These are phyloP conservation scores for Abrostola triplasia DNA, from an alignment of 2,888 invertebrate genomes.

Conservation along the genomic window DNA sequence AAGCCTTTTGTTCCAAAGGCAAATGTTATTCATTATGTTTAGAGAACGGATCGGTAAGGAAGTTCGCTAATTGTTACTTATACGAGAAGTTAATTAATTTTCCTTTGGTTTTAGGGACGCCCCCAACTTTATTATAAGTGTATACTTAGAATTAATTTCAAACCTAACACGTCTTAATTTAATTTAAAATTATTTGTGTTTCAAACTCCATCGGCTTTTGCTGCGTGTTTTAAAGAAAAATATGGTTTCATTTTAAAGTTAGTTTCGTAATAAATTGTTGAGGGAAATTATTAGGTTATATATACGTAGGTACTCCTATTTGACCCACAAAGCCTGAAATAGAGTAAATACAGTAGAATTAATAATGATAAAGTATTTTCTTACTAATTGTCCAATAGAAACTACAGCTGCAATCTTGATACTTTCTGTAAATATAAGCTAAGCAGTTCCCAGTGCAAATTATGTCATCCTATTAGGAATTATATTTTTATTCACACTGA, in stretches of 20 bases:
- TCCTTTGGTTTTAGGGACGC: conserved; percentile 49
- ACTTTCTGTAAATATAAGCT: background rate
- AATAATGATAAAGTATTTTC: too few species aligned
- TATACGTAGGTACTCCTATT: background rate
- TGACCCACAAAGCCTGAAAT: background rate
- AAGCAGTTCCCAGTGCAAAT: background rate
- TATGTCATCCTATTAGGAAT: conserved; percentile 1
- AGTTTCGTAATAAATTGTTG: conserved; percentile 2
- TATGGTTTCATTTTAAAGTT: conserved; percentile 30
- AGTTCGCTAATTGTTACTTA: conserved; percentile 60
- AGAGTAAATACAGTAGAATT: too few species aligned
- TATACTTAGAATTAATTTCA: conserved; percentile 41
- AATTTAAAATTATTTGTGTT: conserved; percentile 50
- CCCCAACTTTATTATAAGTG: conserved; percentile 38
- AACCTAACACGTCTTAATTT: conserved; percentile 47
- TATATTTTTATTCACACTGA: conserved; percentile 40
- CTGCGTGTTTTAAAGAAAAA: conserved; percentile 37
- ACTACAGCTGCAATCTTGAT: too few species aligned
- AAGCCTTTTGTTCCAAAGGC: conserved; percentile 28
- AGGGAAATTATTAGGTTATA: background rate
- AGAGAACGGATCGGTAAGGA: conserved; percentile 48
- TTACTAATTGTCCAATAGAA: too few species aligned
- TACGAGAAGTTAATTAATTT: conserved; percentile 62
- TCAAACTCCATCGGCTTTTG: conserved; percentile 16
- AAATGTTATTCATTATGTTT: conserved; percentile 35